Base-by-base conservation (phyloP, 2,113 vertebrate species). In the Eurystomus gularis region DNA sequence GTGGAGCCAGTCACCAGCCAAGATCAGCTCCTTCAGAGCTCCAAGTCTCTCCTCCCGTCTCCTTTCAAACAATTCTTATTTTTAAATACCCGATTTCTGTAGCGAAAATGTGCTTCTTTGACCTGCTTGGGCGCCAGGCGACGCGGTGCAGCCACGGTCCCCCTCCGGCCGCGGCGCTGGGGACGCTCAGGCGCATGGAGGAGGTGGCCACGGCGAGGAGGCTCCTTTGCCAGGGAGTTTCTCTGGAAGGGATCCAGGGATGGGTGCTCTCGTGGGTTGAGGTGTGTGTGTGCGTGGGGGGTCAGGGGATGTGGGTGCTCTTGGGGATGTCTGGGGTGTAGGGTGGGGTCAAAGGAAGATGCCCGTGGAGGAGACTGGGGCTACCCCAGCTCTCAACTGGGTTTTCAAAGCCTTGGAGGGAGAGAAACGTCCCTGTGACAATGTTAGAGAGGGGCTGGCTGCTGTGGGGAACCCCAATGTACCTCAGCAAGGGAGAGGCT, bases 51-150 rank as follows among this genome's bases (percentile, higher is more conserved):
- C 92, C 94, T 95, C 86, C 84, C 52, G 3, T 82, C 86, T 97
- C 83, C 94, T 95, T 76, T 70, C 18, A 3, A 66, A 90, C 88
- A 64, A 94, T 40, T 78, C 31, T 78, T 92, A 86, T 83, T 80
- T 90, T 93, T 37, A 95, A 97, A 97, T 98, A 98, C 98, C 98
- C 97, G 97, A 97, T 98, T 98, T 97, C 94, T 97, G 90, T 97
- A 91, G 97, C 94, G 97, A 97, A 95, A 97, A 97, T 98, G 98
- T 98, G 98, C 98, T 98, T 98, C 97, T 97, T 17, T 96, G 97
- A 97, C 97, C 98, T 97, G 97, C 97, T 97, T 97, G 80, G 94
- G 94, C 78, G 88, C 95, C 81, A 6, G 95, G 96, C 37, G 60
- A 77, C 73, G 64, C 82, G 68, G 94, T 93, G 97, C 90, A 82